Percentiles rank a stretch among this genome's conserved stretches.
phyloP scores from a whole-genome alignment of 2,888 invertebrate genomes.

The Archips xylosteana region DNA sequence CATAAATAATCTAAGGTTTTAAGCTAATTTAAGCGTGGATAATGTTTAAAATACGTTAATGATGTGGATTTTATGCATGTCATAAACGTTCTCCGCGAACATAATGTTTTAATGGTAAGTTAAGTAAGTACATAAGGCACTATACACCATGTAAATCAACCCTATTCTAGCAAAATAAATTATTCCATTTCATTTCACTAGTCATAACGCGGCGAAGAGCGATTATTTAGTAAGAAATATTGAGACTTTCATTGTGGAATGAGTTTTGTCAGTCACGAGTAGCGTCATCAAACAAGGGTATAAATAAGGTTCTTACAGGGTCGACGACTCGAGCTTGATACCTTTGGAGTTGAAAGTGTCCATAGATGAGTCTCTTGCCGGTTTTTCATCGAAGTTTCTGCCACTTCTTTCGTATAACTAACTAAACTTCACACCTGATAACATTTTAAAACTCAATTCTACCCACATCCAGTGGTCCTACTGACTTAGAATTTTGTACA shows the following conservation, averaged over 20 bases:
- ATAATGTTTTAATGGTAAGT: slow-evolving; percentile 9
- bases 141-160: no score
- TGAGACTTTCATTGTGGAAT: neutral
- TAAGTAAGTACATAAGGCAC: neutral
- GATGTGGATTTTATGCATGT: slow-evolving; percentile 9
- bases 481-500: no score
- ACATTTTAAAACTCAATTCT: no score
- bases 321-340: neutral
- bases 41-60: slow-evolving; percentile 10
- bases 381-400: neutral
- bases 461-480: no score
- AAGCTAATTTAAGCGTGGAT: slow-evolving; percentile 13
- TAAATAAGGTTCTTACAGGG: neutral
- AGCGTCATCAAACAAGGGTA: no score
- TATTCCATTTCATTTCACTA: no score
- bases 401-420: neutral
- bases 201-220: neutral
- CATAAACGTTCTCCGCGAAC: neutral
- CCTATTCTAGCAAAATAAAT: no score
- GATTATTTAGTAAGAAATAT: neutral
- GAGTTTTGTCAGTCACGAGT: no score
- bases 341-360: neutral
- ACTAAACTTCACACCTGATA: no score
- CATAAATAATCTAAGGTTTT: no score
- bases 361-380: neutral